Evolutionary conservation across 2,113 vertebrate genomes (phyloP).

Genomic region (Siniperca knerii): DNA sequence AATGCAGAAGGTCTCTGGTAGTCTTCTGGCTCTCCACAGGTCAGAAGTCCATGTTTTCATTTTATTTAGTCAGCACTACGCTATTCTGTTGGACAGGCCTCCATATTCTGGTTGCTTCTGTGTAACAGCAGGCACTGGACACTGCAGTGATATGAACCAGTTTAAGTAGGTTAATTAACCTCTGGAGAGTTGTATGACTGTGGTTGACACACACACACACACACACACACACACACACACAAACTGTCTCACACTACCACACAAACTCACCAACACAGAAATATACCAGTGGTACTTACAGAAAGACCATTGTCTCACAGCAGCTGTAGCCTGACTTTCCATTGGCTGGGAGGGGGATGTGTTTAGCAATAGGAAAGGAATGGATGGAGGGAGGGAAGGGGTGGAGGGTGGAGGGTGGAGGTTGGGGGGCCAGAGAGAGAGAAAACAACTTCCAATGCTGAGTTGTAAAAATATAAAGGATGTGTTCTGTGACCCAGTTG

Average conservation of each 20-base stretch:
- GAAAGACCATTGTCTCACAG: constrained; percentile 83
- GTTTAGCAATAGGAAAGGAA: constrained; percentile 72
- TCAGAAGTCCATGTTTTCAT: neutral
- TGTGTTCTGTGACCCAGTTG: constrained; percentile 28
- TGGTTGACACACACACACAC: neutral
- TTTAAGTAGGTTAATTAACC: constrained; percentile 54
- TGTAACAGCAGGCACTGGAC: neutral
- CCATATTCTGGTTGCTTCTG: neutral
- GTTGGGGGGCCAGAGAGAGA: neutral
- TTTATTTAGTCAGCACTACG: too few species aligned
- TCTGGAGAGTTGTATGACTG: constrained; percentile 10
- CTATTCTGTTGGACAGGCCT: neutral
- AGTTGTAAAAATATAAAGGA: constrained; percentile 23
- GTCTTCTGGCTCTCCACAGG: neutral
- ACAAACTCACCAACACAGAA: constrained; percentile 9
- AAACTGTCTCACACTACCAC: neutral
- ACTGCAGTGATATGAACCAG: constrained; percentile 12
- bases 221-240: neutral
- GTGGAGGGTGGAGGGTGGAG: too few species aligned
- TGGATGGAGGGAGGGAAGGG: constrained; percentile 25
- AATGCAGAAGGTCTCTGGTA: neutral
- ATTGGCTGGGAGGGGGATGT: constrained; percentile 65
- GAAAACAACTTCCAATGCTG: constrained; percentile 19
- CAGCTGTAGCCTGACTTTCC: constrained; percentile 75
- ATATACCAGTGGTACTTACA: constrained; percentile 50